Conservation (phyloP, 2,888 invertebrate genomes). For the Sthenelais limicola region DNA sequence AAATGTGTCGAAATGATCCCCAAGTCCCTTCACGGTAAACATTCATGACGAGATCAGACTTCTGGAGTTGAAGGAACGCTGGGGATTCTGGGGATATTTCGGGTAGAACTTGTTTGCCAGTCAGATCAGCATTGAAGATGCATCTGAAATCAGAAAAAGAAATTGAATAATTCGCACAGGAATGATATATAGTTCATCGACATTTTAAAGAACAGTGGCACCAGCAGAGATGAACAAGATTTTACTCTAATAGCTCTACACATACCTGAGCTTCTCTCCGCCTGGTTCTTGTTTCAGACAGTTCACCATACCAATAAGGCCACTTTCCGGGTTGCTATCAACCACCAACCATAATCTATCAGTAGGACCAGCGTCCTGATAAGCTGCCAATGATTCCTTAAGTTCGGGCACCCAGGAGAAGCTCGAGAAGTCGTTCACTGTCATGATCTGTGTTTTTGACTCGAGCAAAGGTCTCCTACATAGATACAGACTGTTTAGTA, state of each 20-base stretch:
- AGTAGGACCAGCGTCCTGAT: constrained; percentile 74
- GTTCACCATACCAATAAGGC: constrained; percentile 89
- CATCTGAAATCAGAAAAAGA: constrained; percentile 71
- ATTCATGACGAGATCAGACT: constrained; percentile 87
- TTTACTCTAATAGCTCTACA: not conserved
- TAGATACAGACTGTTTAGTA: constrained; percentile 75
- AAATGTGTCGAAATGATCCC: constrained; percentile 90
- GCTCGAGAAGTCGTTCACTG: constrained; percentile 9
- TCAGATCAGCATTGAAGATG: constrained; percentile 79
- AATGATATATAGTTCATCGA: too few species aligned
- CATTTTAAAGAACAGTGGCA: too few species aligned
- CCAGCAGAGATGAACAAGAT: not conserved
- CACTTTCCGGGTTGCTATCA: constrained; percentile 80
- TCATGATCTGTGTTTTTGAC: constrained; percentile 32
- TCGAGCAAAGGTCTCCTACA: constrained; percentile 73
- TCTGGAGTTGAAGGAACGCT: constrained; percentile 59
- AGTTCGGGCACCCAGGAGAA: constrained; percentile 84
- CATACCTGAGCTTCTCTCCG: constrained; percentile 80
- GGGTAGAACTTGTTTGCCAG: constrained; percentile 11
- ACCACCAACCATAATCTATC: constrained; percentile 78
- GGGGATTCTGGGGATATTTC: constrained; percentile 17
- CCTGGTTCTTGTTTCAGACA: constrained; percentile 92
- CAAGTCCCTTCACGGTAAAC: constrained; percentile 85
- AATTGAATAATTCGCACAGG: too few species aligned
- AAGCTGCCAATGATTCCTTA: constrained; percentile 80